Evolutionary conservation across 2,888 invertebrate species (phyloP), one percentile per base, ranked within the genome.

Genomic region (Patella pellucida): DNA sequence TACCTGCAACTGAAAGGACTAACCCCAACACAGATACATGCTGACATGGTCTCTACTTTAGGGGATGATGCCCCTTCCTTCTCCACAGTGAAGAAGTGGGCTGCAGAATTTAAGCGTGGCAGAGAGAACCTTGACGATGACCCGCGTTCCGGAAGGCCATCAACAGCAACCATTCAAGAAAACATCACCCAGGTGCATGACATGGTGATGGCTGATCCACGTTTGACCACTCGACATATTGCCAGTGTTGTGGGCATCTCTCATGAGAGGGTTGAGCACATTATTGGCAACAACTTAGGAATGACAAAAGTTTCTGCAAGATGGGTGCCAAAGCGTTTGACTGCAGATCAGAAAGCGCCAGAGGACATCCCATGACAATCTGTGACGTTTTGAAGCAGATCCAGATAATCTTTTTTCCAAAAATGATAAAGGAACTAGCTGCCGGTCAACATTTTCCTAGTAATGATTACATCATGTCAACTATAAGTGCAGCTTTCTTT

Each of bases 131-230:
- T 16, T 1, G 41, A 41, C 9, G 41, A 41, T 41, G 41, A 41
- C 9, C 41, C 41, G 1, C 41, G 41, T 19, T 4, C 56, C 3
- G 16, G 56, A 56, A 56, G 56, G 56, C 19, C 56, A 16, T 54
- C 54, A 54, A n/a, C n/a, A 54, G n/a, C 54, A 16, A n/a, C 54
- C n/a, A 54, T 54, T 54, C n/a, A 54, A n/a, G 54, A 54, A 54
- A 54, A 54, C 54, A 16, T 19, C 19, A 56, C n/a, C 41, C 41
- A 9, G 41, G 41, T 41, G 41, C 41, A 41, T 9, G 41, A 41
- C 41, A 41, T 41, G 41, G 41, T 41, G 41, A 41, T 41, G 41
- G 41, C 41, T 9, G 41, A 41, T 41, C 41, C 41, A 41, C 19
- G 56, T 19, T 56, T 56, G 16, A 56, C 56, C 11, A 16, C 56